phyloP scores from a whole-genome alignment of 1,140 invertebrate genomes.

The Euwallacea fornicatus region DNA sequence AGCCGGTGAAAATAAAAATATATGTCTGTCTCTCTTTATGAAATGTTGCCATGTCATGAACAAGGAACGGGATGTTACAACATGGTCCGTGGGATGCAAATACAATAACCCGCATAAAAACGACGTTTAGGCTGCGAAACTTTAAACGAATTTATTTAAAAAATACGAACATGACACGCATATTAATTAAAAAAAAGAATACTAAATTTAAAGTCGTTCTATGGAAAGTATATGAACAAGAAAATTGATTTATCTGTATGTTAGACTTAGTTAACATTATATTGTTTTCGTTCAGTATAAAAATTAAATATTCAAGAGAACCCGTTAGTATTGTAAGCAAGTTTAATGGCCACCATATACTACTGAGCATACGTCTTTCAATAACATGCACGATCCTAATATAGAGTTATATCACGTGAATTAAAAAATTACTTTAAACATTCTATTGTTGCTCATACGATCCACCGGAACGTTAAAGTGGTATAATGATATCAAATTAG shows the following conservation, averaged over 20 bases:
- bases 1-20: too few species aligned
- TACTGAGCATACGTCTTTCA: neutral
- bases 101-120: too few species aligned
- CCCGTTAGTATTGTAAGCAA: neutral
- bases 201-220: neutral
- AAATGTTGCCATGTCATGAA: too few species aligned
- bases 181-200: too few species aligned
- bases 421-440: conserved; percentile 4
- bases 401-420: conserved; percentile 11
- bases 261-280: neutral
- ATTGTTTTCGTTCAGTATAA: neutral
- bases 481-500: neutral
- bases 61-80: too few species aligned
- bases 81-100: too few species aligned
- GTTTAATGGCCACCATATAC: neutral
- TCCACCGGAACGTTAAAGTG: neutral
- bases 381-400: neutral
- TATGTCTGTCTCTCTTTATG: too few species aligned
- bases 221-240: too few species aligned
- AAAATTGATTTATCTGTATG: too few species aligned
- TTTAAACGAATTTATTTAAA: too few species aligned
- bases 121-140: too few species aligned
- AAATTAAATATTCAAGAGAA: neutral
- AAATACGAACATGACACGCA: too few species aligned
- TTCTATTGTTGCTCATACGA: neutral